Conservation (phyloP, 2,113 vertebrate species). For the Lycaon pictus region DNA sequence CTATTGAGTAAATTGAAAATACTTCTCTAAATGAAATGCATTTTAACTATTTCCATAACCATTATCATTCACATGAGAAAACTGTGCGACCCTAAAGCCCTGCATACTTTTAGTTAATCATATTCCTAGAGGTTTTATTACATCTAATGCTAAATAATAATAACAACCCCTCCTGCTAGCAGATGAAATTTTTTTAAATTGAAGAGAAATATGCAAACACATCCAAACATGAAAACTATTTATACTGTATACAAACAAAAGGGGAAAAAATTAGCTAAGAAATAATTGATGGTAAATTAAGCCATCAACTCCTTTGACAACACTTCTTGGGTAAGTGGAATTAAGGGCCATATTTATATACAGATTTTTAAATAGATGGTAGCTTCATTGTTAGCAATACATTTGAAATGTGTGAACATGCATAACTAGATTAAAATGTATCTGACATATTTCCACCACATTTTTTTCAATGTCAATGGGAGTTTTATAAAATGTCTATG, state of each 20-base stretch:
- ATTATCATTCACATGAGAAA: neutral
- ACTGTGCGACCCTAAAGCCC: neutral
- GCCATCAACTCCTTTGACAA: neutral
- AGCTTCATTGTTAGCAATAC: neutral
- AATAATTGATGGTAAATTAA: slow-evolving; percentile 52
- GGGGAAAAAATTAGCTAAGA: neutral
- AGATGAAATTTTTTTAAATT: slow-evolving; percentile 24
- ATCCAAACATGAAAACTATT: neutral
- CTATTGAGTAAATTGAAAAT: neutral
- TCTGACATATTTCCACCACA: neutral
- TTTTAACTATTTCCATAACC: neutral
- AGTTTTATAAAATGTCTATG: neutral
- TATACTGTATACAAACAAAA: neutral
- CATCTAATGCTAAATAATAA: neutral
- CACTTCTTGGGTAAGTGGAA: neutral
- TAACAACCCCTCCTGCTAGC: neutral
- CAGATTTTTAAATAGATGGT: neutral
- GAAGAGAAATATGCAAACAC: neutral
- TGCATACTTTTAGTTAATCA: neutral
- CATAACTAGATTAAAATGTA: neutral
- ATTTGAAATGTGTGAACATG: neutral
- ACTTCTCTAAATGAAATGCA: slow-evolving; percentile 20
- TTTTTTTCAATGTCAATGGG: neutral
- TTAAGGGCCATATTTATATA: neutral
- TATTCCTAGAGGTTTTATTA: neutral